phyloP scores from a whole-genome alignment of 2,797 vertebrate species.

The Alectoris magna region DNA sequence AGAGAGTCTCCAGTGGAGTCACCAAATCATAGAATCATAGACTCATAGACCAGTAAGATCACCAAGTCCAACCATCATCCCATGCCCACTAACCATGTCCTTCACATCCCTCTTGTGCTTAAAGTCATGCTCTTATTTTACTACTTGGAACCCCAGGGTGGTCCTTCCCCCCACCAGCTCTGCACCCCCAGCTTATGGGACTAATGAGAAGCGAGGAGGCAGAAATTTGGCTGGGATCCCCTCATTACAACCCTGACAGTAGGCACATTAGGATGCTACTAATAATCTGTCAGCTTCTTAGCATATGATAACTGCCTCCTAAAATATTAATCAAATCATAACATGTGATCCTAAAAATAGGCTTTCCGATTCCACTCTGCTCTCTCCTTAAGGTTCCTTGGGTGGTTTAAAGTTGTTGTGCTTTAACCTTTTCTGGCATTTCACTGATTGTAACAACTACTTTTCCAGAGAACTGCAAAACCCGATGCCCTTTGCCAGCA shows the following conservation, averaged over 20 bases:
- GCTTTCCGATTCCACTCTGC: conserved; percentile 56
- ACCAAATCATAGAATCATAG: too few species aligned
- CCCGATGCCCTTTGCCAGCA: conserved; percentile 64
- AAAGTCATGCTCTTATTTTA: not conserved
- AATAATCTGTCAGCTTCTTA: conserved; percentile 62
- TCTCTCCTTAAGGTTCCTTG: conserved; percentile 54
- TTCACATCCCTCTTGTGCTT: not conserved
- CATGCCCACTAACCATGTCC: too few species aligned
- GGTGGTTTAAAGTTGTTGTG: conserved; percentile 43
- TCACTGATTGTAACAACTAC: conserved; percentile 72
- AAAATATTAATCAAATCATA: conserved; percentile 77
- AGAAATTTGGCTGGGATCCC: not conserved
- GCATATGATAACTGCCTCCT: conserved; percentile 65
- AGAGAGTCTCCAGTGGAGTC: not conserved
- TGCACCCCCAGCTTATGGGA: not conserved
- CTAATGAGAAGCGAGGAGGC: not conserved
- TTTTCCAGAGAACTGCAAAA: conserved; percentile 63
- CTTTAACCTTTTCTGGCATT: conserved; percentile 79
- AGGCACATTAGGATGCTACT: not conserved
- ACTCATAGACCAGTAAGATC: too few species aligned
- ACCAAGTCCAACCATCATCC: too few species aligned
- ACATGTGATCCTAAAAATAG: conserved; percentile 75
- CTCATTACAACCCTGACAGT: not conserved
- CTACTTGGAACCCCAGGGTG: not conserved
- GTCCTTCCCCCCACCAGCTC: not conserved